Base-by-base conservation (phyloP, 2,113 vertebrate genomes). In the Cardinalis cardinalis region DNA sequence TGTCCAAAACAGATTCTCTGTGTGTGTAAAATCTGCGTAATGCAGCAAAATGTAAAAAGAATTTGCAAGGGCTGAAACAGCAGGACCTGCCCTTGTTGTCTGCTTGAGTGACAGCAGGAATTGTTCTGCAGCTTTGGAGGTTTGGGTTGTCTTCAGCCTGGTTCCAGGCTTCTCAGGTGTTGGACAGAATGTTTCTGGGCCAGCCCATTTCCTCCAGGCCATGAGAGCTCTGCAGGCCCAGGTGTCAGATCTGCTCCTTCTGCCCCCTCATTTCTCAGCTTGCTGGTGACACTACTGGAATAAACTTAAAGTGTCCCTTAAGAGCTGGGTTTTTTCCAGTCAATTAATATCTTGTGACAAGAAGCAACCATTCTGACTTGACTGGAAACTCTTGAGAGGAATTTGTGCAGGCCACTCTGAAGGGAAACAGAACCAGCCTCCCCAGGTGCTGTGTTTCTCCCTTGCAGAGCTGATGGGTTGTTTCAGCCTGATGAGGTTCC, bases 1-100 rank as follows among this genome's bases (percentile, higher is more conserved):
- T 56, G 20, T 26, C 7, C 1, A 2, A 46, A 58, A 5, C 12
- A 10, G 14, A 4, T 17, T 36, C 2, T 40, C 0, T 14, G 1
- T 26, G 3, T 6, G 2, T 58, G 4, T 56, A 41, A 68, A 64
- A 26, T 32, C 6, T 41, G 25, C 32, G 61, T 82, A 23, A 10
- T 2, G 2, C 9, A 43, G 18, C 34, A 44, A 58, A 63, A 66
- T 5, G 9, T 5, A 24, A 48, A 66, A 19, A 9, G 18, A 28
- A 18, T 32, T 38, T 63, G 10, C 7, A 76, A 24, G 66, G 26
- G 14, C 25, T 53, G 48, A 14, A 36, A n/a, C 32, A 81, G 38
- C 12, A 70, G 56, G 23, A 69, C 19, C 20, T 61, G 28, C 9
- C 2, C 18, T 51, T 20, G 14, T 10, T 34, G 12, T 8, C 0